Conservation (phyloP, 2,888 invertebrate species). For the Agrochola litura region DNA sequence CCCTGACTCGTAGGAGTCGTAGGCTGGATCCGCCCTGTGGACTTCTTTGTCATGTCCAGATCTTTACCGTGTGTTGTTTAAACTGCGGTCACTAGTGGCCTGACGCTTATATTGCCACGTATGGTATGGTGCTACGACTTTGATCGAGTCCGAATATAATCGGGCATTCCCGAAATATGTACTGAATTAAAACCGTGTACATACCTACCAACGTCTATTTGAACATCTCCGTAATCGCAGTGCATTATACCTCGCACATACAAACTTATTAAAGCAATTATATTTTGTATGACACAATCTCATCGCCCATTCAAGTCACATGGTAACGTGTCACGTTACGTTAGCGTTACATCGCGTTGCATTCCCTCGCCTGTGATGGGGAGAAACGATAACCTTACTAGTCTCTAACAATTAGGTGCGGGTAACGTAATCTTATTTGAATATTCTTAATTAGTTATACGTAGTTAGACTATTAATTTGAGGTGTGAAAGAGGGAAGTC, state of each 20-base stretch:
- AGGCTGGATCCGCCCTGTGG: too few relatives aligned
- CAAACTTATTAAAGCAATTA: slow-evolving; percentile 1
- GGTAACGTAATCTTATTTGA: slow-evolving; percentile 49
- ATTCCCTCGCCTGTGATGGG: slow-evolving; percentile 65
- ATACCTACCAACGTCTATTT: neutral
- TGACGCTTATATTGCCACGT: neutral
- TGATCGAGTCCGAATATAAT: neutral
- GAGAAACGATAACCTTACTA: slow-evolving; percentile 69
- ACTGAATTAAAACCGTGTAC: neutral
- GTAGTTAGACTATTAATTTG: slow-evolving; percentile 30
- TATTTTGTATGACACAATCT: slow-evolving; percentile 18
- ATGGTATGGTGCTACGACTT: neutral
- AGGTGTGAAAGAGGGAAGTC: slow-evolving; percentile 9
- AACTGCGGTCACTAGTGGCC: neutral
- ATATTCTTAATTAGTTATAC: slow-evolving; percentile 46
- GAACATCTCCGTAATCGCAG: neutral
- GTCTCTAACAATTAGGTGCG: slow-evolving; percentile 46
- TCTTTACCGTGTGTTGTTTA: neutral
- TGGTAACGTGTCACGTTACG: slow-evolving; percentile 56
- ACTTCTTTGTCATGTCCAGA: neutral
- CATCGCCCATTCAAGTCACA: slow-evolving; percentile 39
- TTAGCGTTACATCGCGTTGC: slow-evolving; percentile 61
- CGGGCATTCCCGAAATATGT: neutral
- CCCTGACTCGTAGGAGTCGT: too few relatives aligned
- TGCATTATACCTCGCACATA: neutral